Evolutionary conservation across 2,888 invertebrate genomes (phyloP).

Genomic region (Dysmachus trigonus): DNA sequence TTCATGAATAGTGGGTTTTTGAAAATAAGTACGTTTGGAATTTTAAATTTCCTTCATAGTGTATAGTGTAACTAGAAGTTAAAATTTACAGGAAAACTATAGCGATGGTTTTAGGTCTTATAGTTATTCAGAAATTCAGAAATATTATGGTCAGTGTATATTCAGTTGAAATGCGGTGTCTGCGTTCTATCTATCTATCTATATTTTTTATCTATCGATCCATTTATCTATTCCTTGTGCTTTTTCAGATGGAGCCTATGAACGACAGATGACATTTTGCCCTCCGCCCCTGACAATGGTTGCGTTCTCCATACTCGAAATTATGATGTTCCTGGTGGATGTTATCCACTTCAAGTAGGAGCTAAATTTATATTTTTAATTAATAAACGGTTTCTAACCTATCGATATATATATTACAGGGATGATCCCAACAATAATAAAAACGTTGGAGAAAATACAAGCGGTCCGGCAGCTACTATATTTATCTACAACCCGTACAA

Average conservation of each 20-base stretch:
- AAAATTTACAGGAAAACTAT: too few species aligned
- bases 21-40: too few species aligned
- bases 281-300: constrained; percentile 95
- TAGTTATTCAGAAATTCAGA: too few species aligned
- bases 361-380: constrained; percentile 52
- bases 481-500: constrained; percentile 90
- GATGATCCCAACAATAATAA: constrained; percentile 61
- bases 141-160: too few species aligned
- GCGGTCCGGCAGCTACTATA: constrained; percentile 81
- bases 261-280: constrained; percentile 90
- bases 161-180: too few species aligned
- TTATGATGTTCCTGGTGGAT: constrained; percentile 72
- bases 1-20: too few species aligned
- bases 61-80: too few species aligned
- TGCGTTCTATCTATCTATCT: too few species aligned
- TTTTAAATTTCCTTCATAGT: too few species aligned
- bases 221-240: not conserved
- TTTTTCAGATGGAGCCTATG: constrained; percentile 77
- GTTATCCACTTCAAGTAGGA: constrained; percentile 63
- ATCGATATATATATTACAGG: constrained; percentile 52
- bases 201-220: not conserved
- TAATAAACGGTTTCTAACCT: not conserved
- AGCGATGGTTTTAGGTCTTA: too few species aligned
- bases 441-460: constrained; percentile 63
- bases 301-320: constrained; percentile 86